Evolutionary conservation across 2,888 invertebrate species (phyloP), one percentile per base, ranked within the genome.

Genomic region (Micoletzkya japonica): DNA sequence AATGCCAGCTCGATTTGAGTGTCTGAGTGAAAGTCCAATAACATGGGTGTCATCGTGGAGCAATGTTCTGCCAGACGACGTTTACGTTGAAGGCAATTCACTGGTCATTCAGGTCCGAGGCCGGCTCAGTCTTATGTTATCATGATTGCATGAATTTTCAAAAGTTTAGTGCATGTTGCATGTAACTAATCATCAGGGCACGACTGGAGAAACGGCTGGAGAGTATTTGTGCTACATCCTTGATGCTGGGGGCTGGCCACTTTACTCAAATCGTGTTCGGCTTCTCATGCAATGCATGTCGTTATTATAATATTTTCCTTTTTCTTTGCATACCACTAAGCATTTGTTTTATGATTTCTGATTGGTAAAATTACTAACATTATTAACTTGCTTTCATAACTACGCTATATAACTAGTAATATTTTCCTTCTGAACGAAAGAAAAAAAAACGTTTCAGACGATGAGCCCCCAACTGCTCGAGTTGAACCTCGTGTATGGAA

Each of bases 401-500:
- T 34, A 20, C 20, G 6, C 1, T 50, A 26, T n/a, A n/a, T n/a
- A n/a, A n/a, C n/a, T n/a, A n/a, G n/a, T n/a, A n/a, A n/a, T n/a
- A n/a, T n/a, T n/a, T n/a, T n/a, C n/a, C 52, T 44, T 24, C 26
- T 28, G 28, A 4, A 26, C 1, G 49, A 64, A 75, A 39, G 7
- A 68, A n/a, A 2, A 17, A 28, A 10, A 14, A 28, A 28, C 24
- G 30, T 26, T 75, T 64, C 72, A 84, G 84, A 81, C 61, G 82
- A 85, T 75, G 77, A 78, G 54, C 85, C 84, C 37, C 85, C 85
- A 54, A 85, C 85, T 0, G 84, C 83, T 34, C 76, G 79, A 39
- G 84, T 84, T 26, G 82, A 80, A 67, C 84, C 84, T 28, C 75
- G 83, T 24, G 78, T 80, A 7, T 85, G 85, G 82, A 84, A 85